These are phyloP conservation scores for Gastracanthus pulcherrimus DNA, from an alignment of 2,888 invertebrate genomes.

Conservation along the genomic window DNA sequence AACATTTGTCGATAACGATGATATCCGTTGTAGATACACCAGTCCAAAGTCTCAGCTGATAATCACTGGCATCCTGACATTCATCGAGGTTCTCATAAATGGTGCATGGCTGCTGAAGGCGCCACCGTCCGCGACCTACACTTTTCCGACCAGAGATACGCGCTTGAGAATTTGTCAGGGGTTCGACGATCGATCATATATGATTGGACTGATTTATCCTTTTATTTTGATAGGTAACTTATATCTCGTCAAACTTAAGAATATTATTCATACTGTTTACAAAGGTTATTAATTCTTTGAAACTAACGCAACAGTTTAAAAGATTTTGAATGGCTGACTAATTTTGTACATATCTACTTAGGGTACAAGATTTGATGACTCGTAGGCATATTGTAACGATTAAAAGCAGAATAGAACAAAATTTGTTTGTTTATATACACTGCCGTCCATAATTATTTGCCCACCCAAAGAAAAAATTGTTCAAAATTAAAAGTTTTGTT, in stretches of 20 bases:
- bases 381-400: too few species aligned
- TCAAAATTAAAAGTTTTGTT: too few species aligned
- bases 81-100: slow-evolving; percentile 78
- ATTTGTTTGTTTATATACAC: too few species aligned
- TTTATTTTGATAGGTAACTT: slow-evolving; percentile 77
- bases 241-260: background rate
- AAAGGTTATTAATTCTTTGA: background rate
- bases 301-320: slow-evolving; percentile 26
- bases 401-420: too few species aligned
- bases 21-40: slow-evolving; percentile 71
- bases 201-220: slow-evolving; percentile 79
- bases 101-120: slow-evolving; percentile 78
- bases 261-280: background rate
- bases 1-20: too few species aligned
- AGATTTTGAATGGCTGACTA: too few species aligned
- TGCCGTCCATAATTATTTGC: too few species aligned
- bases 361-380: too few species aligned
- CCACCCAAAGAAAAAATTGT: too few species aligned
- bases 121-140: slow-evolving; percentile 75
- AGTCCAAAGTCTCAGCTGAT: slow-evolving; percentile 78
- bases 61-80: slow-evolving; percentile 78
- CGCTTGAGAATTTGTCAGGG: slow-evolving; percentile 76
- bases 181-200: slow-evolving; percentile 78
- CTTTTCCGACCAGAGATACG: slow-evolving; percentile 74
- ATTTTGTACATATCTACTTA: too few species aligned